Conservation (phyloP, 1,140 invertebrate genomes). For the Bombus impatiens region DNA sequence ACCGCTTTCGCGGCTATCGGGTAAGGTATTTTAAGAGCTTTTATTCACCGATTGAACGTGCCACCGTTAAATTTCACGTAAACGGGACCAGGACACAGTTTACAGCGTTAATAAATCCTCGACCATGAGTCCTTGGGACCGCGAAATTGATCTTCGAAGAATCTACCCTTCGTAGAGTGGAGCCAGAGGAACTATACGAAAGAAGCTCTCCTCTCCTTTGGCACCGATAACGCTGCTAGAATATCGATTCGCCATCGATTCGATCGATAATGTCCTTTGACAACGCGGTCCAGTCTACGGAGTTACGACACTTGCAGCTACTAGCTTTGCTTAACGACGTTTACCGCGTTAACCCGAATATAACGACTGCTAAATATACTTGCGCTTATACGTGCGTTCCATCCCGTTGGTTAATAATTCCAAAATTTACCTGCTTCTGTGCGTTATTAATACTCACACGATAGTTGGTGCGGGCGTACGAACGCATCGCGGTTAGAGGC, state of each 20-base stretch:
- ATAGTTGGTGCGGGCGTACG: background rate
- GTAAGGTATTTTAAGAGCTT: background rate
- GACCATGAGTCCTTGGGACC: background rate
- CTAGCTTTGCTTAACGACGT: slow-evolving; percentile 51
- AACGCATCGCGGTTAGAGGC: background rate
- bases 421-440: slow-evolving; percentile 15
- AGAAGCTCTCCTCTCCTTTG: background rate
- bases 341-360: slow-evolving; percentile 56
- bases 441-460: slow-evolving; percentile 48
- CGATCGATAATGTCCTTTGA: slow-evolving; percentile 34
- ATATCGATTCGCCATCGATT: slow-evolving; percentile 47
- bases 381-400: slow-evolving; percentile 24
- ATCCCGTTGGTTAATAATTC: slow-evolving; percentile 19
- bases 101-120: slow-evolving; percentile 32
- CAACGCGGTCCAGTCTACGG: background rate
- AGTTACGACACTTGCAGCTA: slow-evolving; percentile 31
- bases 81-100: slow-evolving; percentile 1
- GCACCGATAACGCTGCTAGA: slow-evolving; percentile 1
- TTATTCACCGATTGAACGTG: slow-evolving; percentile 49
- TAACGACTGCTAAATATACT: slow-evolving; percentile 63
- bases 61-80: slow-evolving; percentile 20
- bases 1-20: background rate
- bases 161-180: background rate
- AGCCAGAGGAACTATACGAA: background rate
- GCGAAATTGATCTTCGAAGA: slow-evolving; percentile 6